Percentiles rank a stretch among this genome's conserved stretches.
Conservation (phyloP, 1,140 invertebrate genomes). For the Lasioglossum albipes region DNA sequence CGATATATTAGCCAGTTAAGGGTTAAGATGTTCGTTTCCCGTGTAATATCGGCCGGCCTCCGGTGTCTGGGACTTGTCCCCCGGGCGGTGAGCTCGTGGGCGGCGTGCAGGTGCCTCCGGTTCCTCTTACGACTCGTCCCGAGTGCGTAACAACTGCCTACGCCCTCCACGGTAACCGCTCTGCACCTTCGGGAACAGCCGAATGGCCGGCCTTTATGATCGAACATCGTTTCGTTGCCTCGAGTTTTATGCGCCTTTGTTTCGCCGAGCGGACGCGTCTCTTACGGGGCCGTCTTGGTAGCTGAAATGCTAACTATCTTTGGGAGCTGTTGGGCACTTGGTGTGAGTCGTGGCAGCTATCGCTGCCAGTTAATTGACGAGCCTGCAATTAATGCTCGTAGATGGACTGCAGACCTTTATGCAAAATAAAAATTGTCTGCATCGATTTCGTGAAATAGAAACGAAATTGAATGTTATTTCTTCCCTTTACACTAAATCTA, state of each 20-base stretch:
- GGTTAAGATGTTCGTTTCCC: conserved; percentile 62
- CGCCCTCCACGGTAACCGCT: conserved; percentile 37
- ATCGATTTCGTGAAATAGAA: too few relatives aligned
- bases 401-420: too few relatives aligned
- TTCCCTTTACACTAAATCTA: too few relatives aligned
- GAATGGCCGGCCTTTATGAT: conserved; percentile 38
- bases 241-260: conserved; percentile 43
- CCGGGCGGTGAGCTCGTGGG: conserved; percentile 67
- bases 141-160: conserved; percentile 66
- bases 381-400: too few relatives aligned
- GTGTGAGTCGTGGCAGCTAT: too few relatives aligned
- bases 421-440: too few relatives aligned
- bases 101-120: conserved; percentile 74
- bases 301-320: not conserved
- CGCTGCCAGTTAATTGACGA: too few relatives aligned
- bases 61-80: conserved; percentile 56
- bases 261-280: not conserved
- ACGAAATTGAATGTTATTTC: too few relatives aligned
- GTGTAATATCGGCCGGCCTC: conserved; percentile 52
- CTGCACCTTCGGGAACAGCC: conserved; percentile 48
- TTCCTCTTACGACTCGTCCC: conserved; percentile 53
- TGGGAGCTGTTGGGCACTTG: too few relatives aligned
- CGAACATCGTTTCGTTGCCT: conserved; percentile 18
- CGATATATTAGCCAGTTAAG: conserved; percentile 48
- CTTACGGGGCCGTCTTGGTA: too few relatives aligned